phyloP scores from a whole-genome alignment of 2,113 vertebrate genomes.

The Macaca mulatta region DNA sequence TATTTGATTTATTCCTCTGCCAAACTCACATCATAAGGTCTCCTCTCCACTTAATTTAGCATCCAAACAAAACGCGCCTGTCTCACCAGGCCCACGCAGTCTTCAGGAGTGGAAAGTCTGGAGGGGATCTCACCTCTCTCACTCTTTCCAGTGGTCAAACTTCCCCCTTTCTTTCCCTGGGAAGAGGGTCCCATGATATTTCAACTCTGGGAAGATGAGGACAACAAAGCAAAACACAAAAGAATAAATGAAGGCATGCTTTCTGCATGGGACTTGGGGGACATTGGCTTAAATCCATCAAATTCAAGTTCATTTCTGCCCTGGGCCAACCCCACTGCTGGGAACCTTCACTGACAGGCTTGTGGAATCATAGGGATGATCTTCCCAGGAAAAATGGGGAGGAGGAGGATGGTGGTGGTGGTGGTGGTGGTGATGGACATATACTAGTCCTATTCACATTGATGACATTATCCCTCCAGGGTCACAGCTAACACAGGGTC shows the following conservation, averaged over 20 bases:
- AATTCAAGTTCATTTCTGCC: background rate
- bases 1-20: slow-evolving; percentile 64
- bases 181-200: background rate
- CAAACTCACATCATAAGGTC: background rate
- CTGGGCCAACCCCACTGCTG: background rate
- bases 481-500: background rate
- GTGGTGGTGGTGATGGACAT: background rate
- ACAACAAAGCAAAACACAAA: background rate
- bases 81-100: rapidly evolving
- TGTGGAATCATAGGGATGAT: rapidly evolving
- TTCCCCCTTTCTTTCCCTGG: background rate
- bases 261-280: background rate
- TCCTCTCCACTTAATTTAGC: slow-evolving; percentile 43
- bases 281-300: background rate
- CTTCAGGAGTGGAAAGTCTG: background rate
- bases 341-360: background rate
- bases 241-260: background rate
- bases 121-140: too few relatives aligned
- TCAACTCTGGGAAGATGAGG: background rate
- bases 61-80: background rate
- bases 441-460: background rate
- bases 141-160: background rate
- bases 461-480: background rate
- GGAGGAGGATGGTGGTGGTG: background rate
- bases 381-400: background rate